Conservation (phyloP, 2,113 vertebrate species). For the Holacanthus passer region DNA sequence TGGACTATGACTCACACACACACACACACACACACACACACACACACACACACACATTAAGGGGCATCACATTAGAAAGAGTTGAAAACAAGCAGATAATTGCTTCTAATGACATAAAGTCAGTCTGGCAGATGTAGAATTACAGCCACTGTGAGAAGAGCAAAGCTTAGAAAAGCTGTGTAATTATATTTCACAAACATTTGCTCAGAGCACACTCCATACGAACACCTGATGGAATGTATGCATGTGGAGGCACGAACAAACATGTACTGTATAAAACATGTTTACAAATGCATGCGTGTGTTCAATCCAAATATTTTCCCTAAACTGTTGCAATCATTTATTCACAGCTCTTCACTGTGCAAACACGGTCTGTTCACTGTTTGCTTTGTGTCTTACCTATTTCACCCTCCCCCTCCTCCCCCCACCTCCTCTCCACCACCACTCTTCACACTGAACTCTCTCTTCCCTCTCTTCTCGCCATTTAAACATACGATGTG, state of each 20-base stretch:
- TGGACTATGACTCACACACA: constrained; percentile 20
- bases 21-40: constrained; percentile 1
- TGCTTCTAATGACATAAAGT: constrained; percentile 34
- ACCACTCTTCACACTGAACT: constrained; percentile 27
- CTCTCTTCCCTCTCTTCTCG: constrained; percentile 14
- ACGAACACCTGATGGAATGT: background rate
- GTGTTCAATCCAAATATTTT: constrained; percentile 31
- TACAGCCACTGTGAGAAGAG: constrained; percentile 4
- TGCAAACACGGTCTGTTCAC: constrained; percentile 31
- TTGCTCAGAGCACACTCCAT: background rate
- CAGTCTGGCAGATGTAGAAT: constrained; percentile 7
- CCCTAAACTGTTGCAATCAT: constrained; percentile 27
- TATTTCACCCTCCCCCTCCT: background rate
- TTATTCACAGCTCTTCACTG: constrained; percentile 32
- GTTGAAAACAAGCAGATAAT: constrained; percentile 33
- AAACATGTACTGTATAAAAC: constrained; percentile 4
- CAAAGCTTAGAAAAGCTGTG: constrained; percentile 5
- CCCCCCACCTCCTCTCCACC: background rate
- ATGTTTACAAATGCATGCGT: constrained; percentile 19
- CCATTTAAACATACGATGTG: constrained; percentile 40
- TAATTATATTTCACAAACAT: constrained; percentile 23
- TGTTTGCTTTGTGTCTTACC: constrained; percentile 51
- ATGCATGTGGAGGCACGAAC: background rate
- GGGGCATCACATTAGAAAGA: constrained; percentile 7
- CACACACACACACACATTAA: constrained; percentile 18